Evolutionary conservation across 2,113 vertebrate species (phyloP).

Genomic region (Nasalis larvatus): DNA sequence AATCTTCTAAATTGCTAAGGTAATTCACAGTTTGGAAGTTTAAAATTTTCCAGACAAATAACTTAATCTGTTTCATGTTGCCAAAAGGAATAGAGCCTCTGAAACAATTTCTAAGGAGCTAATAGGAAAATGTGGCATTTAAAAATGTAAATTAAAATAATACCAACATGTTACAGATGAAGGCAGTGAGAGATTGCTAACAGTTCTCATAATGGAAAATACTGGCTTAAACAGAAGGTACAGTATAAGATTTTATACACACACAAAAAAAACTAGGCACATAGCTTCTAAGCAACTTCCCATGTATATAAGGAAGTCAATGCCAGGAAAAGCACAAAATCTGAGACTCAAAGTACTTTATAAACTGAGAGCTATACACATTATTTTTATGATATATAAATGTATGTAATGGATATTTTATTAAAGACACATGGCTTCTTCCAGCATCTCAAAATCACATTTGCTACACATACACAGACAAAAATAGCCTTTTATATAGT

Average conservation of each 20-base stretch:
- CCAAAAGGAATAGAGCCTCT: not conserved
- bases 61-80: slow-evolving; percentile 14
- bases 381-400: slow-evolving; percentile 61
- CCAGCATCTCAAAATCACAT: slow-evolving; percentile 50
- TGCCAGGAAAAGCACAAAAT: slow-evolving; percentile 11
- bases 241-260: not conserved
- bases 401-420: slow-evolving; percentile 48
- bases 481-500: not conserved
- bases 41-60: slow-evolving; percentile 39
- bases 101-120: not conserved
- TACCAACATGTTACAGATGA: not conserved
- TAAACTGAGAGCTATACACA: slow-evolving; percentile 27
- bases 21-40: slow-evolving; percentile 27
- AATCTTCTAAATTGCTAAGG: not conserved
- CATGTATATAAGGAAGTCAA: slow-evolving; percentile 4
- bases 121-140: slow-evolving; percentile 31
- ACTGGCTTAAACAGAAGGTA: not conserved
- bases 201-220: not conserved
- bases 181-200: not conserved
- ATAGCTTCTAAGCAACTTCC: slow-evolving; percentile 1
- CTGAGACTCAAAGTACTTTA: slow-evolving; percentile 46
- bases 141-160: slow-evolving; percentile 49
- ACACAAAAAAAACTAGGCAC: not conserved
- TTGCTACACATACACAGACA: slow-evolving; percentile 9
- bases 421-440: slow-evolving; percentile 46